phyloP scores from a whole-genome alignment of 2,113 vertebrate genomes.

The Corythoichthys intestinalis region DNA sequence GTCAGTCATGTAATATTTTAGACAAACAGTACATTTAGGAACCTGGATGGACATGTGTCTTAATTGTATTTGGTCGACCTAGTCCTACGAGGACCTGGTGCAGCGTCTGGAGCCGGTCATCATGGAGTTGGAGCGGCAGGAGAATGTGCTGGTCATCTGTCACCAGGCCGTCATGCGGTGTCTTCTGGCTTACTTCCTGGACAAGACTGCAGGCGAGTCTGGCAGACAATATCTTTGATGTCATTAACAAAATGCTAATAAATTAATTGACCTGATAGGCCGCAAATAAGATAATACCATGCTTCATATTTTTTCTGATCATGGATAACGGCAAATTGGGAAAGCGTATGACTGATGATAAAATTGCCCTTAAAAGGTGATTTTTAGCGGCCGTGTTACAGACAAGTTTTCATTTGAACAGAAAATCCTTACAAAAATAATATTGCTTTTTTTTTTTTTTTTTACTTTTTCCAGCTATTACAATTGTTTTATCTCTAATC shows the following conservation, averaged over 20 bases:
- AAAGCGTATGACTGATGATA: too few relatives aligned
- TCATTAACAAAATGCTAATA: too few relatives aligned
- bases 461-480: too few relatives aligned
- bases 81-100: constrained; percentile 98
- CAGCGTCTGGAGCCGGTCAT: constrained; percentile 95
- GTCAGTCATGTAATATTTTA: constrained; percentile 61
- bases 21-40: not conserved
- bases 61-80: not conserved
- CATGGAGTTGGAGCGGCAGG: constrained; percentile 97
- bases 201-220: constrained; percentile 86
- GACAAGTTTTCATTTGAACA: too few relatives aligned
- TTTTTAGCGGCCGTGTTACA: too few relatives aligned
- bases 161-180: constrained; percentile 99
- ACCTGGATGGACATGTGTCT: not conserved
- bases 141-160: constrained; percentile 95
- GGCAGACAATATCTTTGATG: not conserved
- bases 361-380: too few relatives aligned
- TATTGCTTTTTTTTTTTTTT: too few relatives aligned
- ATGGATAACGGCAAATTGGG: too few relatives aligned
- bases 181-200: constrained; percentile 93
- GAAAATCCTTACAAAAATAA: too few relatives aligned
- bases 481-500: too few relatives aligned
- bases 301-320: too few relatives aligned
- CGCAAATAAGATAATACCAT: not conserved
- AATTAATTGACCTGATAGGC: not conserved